Conservation (phyloP, 92 coral and sea anemone species). For the Siderastrea radians region DNA sequence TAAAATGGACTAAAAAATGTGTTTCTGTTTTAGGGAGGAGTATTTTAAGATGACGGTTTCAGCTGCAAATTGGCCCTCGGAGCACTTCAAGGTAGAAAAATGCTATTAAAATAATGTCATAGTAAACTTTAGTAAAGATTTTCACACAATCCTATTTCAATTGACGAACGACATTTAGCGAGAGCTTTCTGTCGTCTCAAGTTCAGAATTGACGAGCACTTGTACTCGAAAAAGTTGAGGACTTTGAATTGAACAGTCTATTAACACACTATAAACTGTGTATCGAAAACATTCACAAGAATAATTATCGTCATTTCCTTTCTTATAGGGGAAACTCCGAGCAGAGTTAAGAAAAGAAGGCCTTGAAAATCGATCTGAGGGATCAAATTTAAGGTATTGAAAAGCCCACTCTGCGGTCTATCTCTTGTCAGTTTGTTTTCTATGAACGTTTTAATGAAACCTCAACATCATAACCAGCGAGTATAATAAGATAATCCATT, state of each 20-base stretch:
- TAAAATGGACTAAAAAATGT: not conserved
- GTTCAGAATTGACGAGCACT: too few species aligned
- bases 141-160: too few species aligned
- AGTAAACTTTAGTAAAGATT: too few species aligned
- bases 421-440: not conserved
- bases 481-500: too few species aligned
- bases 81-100: constrained; percentile 46
- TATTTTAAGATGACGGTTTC: constrained; percentile 65
- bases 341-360: not conserved
- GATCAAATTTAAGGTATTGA: constrained; percentile 6
- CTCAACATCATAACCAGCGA: too few species aligned
- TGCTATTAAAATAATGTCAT: too few species aligned
- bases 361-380: constrained; percentile 25
- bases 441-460: too few species aligned
- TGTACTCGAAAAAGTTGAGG: too few species aligned
- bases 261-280: not conserved
- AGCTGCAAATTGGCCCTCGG: constrained; percentile 71
- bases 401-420: not conserved
- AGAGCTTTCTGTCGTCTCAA: too few species aligned
- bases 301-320: not conserved
- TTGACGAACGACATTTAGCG: too few species aligned
- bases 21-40: constrained; percentile 38
- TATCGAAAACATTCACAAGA: too few species aligned
- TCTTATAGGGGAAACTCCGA: not conserved
- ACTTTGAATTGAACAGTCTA: too few species aligned